These are phyloP conservation scores for Zhengitettix transpicula DNA, from an alignment of 2,888 invertebrate genomes.

Conservation along the genomic window DNA sequence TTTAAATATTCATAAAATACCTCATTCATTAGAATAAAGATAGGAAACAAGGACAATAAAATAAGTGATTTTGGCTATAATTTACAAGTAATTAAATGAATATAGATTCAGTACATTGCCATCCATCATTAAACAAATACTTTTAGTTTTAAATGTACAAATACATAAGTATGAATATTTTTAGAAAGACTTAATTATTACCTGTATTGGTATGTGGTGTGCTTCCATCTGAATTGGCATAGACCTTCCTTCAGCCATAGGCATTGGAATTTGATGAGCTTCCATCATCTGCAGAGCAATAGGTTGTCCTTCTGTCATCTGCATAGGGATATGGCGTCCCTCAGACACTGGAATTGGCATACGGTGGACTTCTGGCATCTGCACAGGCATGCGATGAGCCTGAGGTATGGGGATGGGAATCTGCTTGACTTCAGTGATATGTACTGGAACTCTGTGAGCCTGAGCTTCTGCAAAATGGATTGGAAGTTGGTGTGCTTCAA, in stretches of 20 bases:
- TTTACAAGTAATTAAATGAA: too few relatives aligned
- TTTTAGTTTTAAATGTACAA: too few relatives aligned
- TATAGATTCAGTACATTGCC: too few relatives aligned
- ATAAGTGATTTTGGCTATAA: too few relatives aligned
- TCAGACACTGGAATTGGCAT: not conserved
- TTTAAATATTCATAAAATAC: too few relatives aligned
- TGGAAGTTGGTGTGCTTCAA: not conserved
- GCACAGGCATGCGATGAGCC: slow-evolving; percentile 1
- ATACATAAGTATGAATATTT: too few relatives aligned
- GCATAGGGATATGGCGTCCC: slow-evolving; percentile 1
- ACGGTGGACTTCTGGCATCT: slow-evolving; percentile 3
- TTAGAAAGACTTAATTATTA: not conserved
- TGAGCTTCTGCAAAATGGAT: not conserved
- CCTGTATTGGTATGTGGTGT: slow-evolving; percentile 7
- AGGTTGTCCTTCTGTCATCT: not conserved
- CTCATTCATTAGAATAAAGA: too few relatives aligned
- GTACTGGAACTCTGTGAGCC: not conserved
- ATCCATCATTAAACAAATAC: too few relatives aligned
- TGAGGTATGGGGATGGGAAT: not conserved
- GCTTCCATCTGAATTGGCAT: not conserved
- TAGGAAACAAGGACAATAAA: too few relatives aligned
- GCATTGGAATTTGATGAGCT: slow-evolving; percentile 3
- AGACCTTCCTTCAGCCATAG: not conserved
- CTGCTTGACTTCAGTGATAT: not conserved
- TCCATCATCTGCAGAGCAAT: slow-evolving; percentile 1